A percentile compares a stretch with the other conserved stretches of the same genome.
phyloP scores from a whole-genome alignment of 2,797 vertebrate genomes.

The Fundulus diaphanus region DNA sequence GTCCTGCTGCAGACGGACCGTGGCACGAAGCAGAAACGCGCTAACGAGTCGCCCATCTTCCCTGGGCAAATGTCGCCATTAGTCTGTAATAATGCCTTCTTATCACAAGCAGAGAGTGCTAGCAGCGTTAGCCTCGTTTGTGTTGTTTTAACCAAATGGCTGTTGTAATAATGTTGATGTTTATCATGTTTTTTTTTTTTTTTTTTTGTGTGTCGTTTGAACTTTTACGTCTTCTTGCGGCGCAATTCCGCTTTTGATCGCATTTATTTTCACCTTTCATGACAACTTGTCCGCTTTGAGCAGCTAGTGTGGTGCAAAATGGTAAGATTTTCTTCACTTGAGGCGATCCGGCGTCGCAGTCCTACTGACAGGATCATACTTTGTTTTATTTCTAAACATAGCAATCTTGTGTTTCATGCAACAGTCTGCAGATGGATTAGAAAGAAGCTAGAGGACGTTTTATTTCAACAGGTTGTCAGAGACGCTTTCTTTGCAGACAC shows the following conservation, averaged over 20 bases:
- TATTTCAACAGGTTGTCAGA: not conserved
- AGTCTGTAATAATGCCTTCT: slow-evolving; percentile 5
- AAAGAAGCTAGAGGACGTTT: not conserved
- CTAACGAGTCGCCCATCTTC: not conserved
- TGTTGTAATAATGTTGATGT: not conserved
- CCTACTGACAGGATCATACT: too few relatives aligned
- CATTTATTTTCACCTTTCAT: not conserved
- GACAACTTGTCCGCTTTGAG: not conserved
- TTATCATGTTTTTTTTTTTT: not conserved
- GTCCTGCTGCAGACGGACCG: not conserved
- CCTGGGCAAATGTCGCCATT: not conserved
- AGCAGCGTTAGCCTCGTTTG: slow-evolving; percentile 57
- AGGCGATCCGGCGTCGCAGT: not conserved
- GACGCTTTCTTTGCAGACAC: not conserved
- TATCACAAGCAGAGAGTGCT: slow-evolving; percentile 51
- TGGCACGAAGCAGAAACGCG: accelerated
- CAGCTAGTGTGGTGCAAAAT: not conserved
- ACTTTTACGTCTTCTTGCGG: accelerated
- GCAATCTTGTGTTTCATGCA: not conserved
- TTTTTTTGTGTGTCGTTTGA: not conserved
- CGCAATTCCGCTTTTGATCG: slow-evolving; percentile 23
- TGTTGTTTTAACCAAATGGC: slow-evolving; percentile 24
- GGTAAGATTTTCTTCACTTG: not conserved
- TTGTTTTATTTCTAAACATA: not conserved
- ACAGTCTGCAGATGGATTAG: not conserved